Evolutionary conservation across 2,888 invertebrate species (phyloP).

Genomic region (Sphecodes monilicornis): DNA sequence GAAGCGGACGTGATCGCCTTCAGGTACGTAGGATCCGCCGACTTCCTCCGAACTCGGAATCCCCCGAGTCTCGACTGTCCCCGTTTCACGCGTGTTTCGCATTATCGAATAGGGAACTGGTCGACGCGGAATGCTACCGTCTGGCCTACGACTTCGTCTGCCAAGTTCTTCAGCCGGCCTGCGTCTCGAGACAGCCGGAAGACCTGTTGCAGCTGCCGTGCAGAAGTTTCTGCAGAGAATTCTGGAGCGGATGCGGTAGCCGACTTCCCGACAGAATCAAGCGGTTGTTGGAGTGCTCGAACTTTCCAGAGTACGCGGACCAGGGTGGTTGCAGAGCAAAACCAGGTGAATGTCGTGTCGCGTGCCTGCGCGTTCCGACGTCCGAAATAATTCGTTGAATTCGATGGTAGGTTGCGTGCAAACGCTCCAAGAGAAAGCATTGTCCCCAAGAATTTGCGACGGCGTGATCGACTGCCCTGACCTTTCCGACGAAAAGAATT

Average conservation of each 20-base stretch:
- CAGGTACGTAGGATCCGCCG: slow-evolving; percentile 79
- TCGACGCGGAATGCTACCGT: slow-evolving; percentile 95
- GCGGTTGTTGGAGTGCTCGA: slow-evolving; percentile 90
- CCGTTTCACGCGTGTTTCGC: neutral
- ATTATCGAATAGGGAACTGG: slow-evolving; percentile 88
- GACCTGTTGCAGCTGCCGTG: slow-evolving; percentile 90
- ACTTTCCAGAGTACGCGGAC: slow-evolving; percentile 92
- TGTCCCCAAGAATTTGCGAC: slow-evolving; percentile 93
- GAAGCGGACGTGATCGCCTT: slow-evolving; percentile 92
- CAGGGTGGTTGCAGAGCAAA: slow-evolving; percentile 91
- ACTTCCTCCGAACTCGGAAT: too few relatives aligned
- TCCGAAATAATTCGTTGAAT: neutral
- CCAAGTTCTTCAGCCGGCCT: slow-evolving; percentile 93
- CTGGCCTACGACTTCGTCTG: slow-evolving; percentile 96
- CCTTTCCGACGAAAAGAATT: slow-evolving; percentile 92
- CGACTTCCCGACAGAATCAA: slow-evolving; percentile 90
- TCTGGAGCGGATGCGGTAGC: slow-evolving; percentile 93
- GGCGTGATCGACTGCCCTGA: slow-evolving; percentile 94
- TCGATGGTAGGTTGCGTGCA: slow-evolving; percentile 88
- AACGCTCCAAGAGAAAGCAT: slow-evolving; percentile 90
- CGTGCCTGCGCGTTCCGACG: neutral
- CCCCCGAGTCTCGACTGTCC: too few relatives aligned
- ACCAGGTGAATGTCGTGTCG: slow-evolving; percentile 87
- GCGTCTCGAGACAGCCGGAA: slow-evolving; percentile 84
- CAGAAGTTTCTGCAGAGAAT: slow-evolving; percentile 93